A percentile compares a stretch with the other conserved stretches of the same genome.
phyloP scores from a whole-genome alignment of 2,797 vertebrate genomes.

The Cuniculus paca region DNA sequence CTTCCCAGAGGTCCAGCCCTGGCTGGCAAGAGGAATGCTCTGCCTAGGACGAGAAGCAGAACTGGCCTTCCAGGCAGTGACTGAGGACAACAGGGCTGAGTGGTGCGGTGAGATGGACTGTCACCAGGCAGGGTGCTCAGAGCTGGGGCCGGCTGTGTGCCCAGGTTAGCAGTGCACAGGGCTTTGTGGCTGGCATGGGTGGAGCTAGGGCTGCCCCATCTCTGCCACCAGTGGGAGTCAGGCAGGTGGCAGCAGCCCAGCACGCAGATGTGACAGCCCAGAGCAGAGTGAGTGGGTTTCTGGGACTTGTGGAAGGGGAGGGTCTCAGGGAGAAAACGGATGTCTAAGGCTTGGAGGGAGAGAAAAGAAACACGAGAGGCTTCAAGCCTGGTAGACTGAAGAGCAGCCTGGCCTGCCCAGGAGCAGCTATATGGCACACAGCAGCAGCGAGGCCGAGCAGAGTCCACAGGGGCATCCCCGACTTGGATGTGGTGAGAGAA shows the following conservation, averaged over 20 bases:
- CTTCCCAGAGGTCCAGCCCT: neutral
- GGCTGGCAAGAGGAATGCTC: neutral
- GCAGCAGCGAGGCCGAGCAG: neutral
- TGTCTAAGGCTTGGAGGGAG: neutral
- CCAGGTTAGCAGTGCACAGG: fast-evolving
- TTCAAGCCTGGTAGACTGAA: neutral
- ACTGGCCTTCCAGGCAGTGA: neutral
- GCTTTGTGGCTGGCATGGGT: neutral
- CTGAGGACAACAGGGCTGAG: neutral
- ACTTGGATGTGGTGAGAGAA: neutral
- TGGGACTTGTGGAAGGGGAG: neutral
- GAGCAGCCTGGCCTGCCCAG: fast-evolving
- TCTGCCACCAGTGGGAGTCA: neutral
- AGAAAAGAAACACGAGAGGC: neutral
- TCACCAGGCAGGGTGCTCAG: neutral
- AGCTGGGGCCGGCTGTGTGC: fast-evolving
- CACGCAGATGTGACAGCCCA: fast-evolving
- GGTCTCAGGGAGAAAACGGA: neutral
- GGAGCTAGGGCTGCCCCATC: neutral
- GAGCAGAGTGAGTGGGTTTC: neutral
- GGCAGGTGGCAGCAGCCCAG: too few species aligned
- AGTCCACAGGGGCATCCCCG: neutral
- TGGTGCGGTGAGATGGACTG: fast-evolving
- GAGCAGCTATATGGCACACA: fast-evolving
- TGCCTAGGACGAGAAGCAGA: neutral